phyloP scores from a whole-genome alignment of 2,888 invertebrate species.

The Litoditis marina region DNA sequence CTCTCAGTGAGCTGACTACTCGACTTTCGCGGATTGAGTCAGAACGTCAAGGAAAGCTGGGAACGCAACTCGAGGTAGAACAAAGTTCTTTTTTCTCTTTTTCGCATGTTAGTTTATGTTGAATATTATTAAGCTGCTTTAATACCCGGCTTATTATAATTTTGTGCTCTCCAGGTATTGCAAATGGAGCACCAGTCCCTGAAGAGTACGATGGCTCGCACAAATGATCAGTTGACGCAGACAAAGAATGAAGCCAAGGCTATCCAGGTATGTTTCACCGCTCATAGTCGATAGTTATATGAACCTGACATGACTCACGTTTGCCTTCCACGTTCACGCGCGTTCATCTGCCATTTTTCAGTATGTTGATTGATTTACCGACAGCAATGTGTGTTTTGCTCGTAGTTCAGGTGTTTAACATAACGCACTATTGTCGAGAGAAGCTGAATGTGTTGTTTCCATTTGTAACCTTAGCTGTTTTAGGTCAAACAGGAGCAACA shows the following conservation, averaged over 20 bases:
- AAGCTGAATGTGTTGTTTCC: background rate
- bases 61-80: constrained; percentile 24
- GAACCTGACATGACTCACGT: too few relatives aligned
- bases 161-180: constrained; percentile 11
- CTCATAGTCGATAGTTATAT: too few relatives aligned
- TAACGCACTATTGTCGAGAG: too few relatives aligned
- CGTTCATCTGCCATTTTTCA: too few relatives aligned
- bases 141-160: too few relatives aligned
- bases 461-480: background rate
- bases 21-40: constrained; percentile 25
- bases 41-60: constrained; percentile 18
- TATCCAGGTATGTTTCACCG: constrained; percentile 8
- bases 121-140: too few relatives aligned
- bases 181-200: constrained; percentile 27
- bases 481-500: constrained; percentile 24
- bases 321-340: too few relatives aligned
- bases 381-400: too few relatives aligned
- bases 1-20: constrained; percentile 28
- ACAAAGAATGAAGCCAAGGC: constrained; percentile 30
- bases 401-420: too few relatives aligned
- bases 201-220: constrained; percentile 21
- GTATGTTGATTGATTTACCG: too few relatives aligned
- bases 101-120: background rate
- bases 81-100: too few relatives aligned
- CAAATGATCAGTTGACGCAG: constrained; percentile 25